Evolutionary conservation across 1,140 invertebrate species (phyloP).

Genomic region (Diabrotica undecimpunctata): DNA sequence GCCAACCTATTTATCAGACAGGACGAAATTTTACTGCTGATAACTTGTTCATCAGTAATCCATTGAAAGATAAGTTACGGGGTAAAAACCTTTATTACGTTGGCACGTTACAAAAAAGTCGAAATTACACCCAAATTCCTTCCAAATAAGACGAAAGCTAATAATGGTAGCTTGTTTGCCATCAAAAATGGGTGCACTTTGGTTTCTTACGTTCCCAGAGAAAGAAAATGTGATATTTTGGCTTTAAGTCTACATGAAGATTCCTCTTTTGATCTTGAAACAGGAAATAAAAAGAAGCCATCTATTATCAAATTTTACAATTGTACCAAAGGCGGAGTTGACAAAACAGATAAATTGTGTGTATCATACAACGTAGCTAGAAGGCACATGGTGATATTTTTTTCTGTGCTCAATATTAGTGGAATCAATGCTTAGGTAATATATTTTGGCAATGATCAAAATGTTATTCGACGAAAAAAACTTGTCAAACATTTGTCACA

Average conservation of each 20-base stretch:
- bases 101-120: not conserved
- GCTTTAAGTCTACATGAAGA: slow-evolving; percentile 33
- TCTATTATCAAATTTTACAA: slow-evolving; percentile 23
- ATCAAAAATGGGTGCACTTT: slow-evolving; percentile 21
- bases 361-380: slow-evolving; percentile 11
- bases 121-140: not conserved
- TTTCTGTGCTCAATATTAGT: slow-evolving; percentile 19
- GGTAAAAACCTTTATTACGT: not conserved
- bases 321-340: slow-evolving; percentile 19
- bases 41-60: not conserved
- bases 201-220: slow-evolving; percentile 32
- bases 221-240: slow-evolving; percentile 30
- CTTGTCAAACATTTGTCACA: slow-evolving; percentile 21
- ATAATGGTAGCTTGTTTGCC: slow-evolving; percentile 12
- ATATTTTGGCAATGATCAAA: slow-evolving; percentile 23
- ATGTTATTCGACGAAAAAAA: slow-evolving; percentile 16
- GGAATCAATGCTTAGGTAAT: slow-evolving; percentile 7
- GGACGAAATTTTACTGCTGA: not conserved
- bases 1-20: not conserved
- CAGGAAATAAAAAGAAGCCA: slow-evolving; percentile 13
- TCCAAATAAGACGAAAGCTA: not conserved
- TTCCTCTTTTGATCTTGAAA: slow-evolving; percentile 19
- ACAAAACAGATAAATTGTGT: slow-evolving; percentile 19
- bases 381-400: slow-evolving; percentile 25
- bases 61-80: not conserved